phyloP scores from a whole-genome alignment of 1,140 invertebrate genomes.

The Prorops nasuta region DNA sequence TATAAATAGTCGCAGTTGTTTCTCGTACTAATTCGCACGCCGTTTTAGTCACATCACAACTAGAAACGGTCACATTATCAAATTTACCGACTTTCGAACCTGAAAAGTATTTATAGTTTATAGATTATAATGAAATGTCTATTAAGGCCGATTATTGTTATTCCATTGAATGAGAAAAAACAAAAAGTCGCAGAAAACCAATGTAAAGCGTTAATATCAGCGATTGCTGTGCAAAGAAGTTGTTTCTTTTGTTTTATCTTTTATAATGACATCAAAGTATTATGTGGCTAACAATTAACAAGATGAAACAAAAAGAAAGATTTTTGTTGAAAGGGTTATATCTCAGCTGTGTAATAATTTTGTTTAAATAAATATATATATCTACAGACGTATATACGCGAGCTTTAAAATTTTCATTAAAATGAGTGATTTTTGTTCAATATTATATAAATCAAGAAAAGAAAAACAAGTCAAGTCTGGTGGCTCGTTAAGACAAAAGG shows the following conservation, averaged over 20 bases:
- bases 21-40: slow-evolving; percentile 63
- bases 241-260: background rate
- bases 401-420: background rate
- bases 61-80: slow-evolving; percentile 56
- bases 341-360: background rate
- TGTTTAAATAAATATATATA: background rate
- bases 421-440: no score
- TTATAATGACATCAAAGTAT: background rate
- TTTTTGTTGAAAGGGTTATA: no score
- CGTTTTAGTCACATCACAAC: slow-evolving; percentile 56
- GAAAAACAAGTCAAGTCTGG: no score
- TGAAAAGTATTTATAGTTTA: slow-evolving; percentile 32
- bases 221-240: background rate
- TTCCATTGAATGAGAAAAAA: background rate
- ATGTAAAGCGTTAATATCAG: background rate
- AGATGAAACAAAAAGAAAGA: no score
- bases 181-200: background rate
- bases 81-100: slow-evolving; percentile 63
- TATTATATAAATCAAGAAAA: no score
- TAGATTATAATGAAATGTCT: slow-evolving; percentile 14
- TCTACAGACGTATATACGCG: background rate
- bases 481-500: no score
- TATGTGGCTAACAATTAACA: no score
- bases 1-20: slow-evolving; percentile 61
- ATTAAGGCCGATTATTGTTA: background rate